phyloP scores from a whole-genome alignment of 2,797 vertebrate genomes.

The Bryconaethiops microstoma region DNA sequence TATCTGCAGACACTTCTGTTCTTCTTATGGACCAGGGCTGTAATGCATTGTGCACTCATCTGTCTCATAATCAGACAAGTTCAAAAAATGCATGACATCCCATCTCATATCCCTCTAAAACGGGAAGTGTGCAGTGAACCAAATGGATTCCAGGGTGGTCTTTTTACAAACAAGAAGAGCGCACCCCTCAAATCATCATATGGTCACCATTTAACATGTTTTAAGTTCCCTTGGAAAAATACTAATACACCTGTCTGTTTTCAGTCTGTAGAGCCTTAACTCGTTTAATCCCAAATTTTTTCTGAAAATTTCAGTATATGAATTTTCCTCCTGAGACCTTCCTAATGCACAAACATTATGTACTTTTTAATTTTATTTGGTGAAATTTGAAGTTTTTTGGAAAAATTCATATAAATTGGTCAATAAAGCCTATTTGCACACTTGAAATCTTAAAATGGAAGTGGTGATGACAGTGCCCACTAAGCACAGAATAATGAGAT shows the following conservation, averaged over 20 bases:
- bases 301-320: too few relatives aligned
- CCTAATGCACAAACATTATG: too few relatives aligned
- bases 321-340: too few relatives aligned
- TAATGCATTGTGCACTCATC: not conserved
- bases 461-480: too few relatives aligned
- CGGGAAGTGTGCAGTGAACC: not conserved
- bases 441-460: too few relatives aligned
- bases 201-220: not conserved
- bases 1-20: slow-evolving; percentile 4
- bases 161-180: not conserved
- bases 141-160: not conserved
- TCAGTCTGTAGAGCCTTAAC: not conserved
- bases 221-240: not conserved
- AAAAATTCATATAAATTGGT: too few relatives aligned
- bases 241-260: not conserved
- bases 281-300: too few relatives aligned
- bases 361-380: too few relatives aligned
- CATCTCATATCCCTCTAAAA: not conserved
- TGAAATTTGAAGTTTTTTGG: too few relatives aligned
- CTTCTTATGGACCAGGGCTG: slow-evolving; percentile 3
- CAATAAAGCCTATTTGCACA: too few relatives aligned
- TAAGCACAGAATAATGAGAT: too few relatives aligned
- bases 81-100: not conserved
- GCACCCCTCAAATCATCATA: not conserved
- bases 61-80: not conserved